A percentile compares a stretch with the other conserved stretches of the same genome.
phyloP scores from a whole-genome alignment of 2,797 vertebrate genomes.

The Lutjanus campechanus region DNA sequence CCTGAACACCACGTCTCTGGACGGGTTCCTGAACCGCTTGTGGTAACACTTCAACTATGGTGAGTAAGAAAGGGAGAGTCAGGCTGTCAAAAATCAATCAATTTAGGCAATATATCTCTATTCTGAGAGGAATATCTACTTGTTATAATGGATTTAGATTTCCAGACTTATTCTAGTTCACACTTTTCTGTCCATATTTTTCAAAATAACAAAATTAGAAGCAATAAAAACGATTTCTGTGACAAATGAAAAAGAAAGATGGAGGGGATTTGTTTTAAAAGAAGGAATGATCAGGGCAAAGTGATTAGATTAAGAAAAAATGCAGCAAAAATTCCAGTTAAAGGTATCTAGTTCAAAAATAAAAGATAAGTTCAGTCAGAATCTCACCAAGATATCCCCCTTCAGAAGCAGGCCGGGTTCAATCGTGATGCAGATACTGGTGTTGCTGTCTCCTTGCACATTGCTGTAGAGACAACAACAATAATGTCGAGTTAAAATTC shows the following conservation, averaged over 20 bases:
- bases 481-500: neutral
- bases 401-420: constrained; percentile 94
- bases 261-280: neutral
- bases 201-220: too few species aligned
- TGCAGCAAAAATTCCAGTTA: too few species aligned
- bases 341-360: too few species aligned
- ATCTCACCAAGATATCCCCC: constrained; percentile 94
- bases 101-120: neutral
- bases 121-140: neutral
- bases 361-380: neutral
- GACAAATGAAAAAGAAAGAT: neutral
- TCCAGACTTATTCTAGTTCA: too few species aligned
- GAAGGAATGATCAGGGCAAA: too few species aligned
- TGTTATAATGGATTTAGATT: neutral
- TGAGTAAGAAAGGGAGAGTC: neutral
- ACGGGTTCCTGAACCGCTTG: constrained; percentile 92
- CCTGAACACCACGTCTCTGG: constrained; percentile 93
- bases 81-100: neutral
- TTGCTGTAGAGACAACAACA: constrained; percentile 83
- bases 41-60: constrained; percentile 96
- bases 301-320: too few species aligned
- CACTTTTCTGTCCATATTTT: too few species aligned
- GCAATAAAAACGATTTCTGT: too few species aligned
- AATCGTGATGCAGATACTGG: constrained; percentile 96
- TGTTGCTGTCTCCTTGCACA: constrained; percentile 95